Conservation (phyloP, 2,113 vertebrate genomes). For the Myotis yumanensis region DNA sequence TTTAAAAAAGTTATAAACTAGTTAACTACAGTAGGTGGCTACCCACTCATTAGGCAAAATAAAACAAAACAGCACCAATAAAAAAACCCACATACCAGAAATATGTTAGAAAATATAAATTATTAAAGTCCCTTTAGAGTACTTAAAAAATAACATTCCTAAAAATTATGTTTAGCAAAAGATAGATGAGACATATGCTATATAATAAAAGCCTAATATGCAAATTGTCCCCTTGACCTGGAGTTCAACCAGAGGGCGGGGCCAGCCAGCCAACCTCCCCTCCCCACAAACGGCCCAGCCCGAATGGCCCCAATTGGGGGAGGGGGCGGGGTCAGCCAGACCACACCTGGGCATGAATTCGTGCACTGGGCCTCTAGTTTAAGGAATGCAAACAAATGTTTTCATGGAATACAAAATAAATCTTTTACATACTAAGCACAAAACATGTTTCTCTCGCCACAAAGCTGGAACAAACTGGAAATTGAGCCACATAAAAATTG, state of each 20-base stretch:
- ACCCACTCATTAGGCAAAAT: neutral
- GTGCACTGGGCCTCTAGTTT: no score
- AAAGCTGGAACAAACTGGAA: neutral
- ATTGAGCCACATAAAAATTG: neutral
- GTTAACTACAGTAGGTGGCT: neutral
- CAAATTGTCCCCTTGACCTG: no score
- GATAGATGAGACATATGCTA: neutral
- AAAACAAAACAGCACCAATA: neutral
- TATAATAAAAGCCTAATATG: no score
- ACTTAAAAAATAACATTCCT: neutral
- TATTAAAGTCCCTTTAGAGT: neutral
- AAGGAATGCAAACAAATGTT: neutral
- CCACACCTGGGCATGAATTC: no score
- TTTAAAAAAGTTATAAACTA: neutral
- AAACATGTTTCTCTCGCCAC: neutral
- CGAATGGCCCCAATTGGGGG: no score
- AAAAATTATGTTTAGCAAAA: neutral
- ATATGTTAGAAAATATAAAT: neutral
- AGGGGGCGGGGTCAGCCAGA: no score
- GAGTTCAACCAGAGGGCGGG: no score
- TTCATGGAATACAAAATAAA: neutral
- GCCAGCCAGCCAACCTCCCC: no score
- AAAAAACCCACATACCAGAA: neutral
- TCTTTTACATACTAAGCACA: neutral
- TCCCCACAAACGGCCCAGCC: no score